Base-by-base conservation (phyloP, 2,797 vertebrate species). In the Pangasius djambal region DNA sequence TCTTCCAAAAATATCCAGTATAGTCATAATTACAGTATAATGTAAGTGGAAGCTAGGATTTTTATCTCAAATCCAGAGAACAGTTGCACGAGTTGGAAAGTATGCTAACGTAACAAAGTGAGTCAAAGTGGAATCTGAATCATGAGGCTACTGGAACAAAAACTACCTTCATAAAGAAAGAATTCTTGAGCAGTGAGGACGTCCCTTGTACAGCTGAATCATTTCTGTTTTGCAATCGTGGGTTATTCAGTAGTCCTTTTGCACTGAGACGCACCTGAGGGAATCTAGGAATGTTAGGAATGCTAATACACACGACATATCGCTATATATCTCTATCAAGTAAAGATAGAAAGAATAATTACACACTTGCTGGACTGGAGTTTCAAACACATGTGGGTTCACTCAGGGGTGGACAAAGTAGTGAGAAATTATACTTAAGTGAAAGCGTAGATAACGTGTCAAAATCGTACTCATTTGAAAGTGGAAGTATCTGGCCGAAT, bases 281-380 rank as follows among this genome's bases (percentile, higher is more conserved):
- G 57, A 61, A 83, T 63, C 37, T n/a, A 7, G 81, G 81, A 83
- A 83, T 82, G 79, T 63, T 63, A 59, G 79, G 79, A 83, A 83
- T 44, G 59, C 37, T 83, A 63, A 83, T 16, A 83, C 44, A 6
- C 57, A 83, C 7, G 12, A 28, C 37, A 28, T 44, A 40, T 15
- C 31, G 7, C 44, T 44, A 44, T 57, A 4, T 18, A 57, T 57
- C 15, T 9, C 57, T 40, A 28, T 63, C 5, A 44, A 59, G n/a
- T 5, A 28, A 63, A 63, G 37, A 63, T 44, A 83, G 57, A 61
- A 83, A 22, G 52, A 34, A 2, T 79, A 18, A 34, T 40, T 37
- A 40, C 20, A 59, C 55, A 25, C 31, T 82, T 37, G 31, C n/a
- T 57, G 52, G 16, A 79, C 52, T 37, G 55, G 18, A 34, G 52